Conservation (phyloP, 2,888 invertebrate genomes). For the Hymenopus coronatus region DNA sequence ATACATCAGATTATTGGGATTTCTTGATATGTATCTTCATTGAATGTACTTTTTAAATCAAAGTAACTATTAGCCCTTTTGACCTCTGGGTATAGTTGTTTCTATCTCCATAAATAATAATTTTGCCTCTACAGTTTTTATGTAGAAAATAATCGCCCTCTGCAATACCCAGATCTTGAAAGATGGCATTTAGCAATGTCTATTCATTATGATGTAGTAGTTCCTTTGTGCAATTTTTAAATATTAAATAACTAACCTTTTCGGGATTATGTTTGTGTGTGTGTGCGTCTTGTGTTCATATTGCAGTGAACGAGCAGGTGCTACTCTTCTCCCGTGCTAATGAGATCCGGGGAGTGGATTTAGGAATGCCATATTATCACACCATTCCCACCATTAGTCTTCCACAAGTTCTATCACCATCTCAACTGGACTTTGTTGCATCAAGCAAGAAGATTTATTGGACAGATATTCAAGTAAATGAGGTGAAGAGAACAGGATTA, state of each 20-base stretch:
- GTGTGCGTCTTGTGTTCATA: constrained; percentile 34
- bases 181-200: not conserved
- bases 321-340: constrained; percentile 71
- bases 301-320: constrained; percentile 69
- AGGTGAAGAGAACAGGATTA: constrained; percentile 67
- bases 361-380: constrained; percentile 70
- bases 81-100: too few species aligned
- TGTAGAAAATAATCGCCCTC: too few species aligned
- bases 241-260: constrained; percentile 12
- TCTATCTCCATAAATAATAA: too few species aligned
- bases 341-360: constrained; percentile 81
- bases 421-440: constrained; percentile 67
- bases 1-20: too few species aligned
- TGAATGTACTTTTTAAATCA: too few species aligned
- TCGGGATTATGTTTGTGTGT: constrained; percentile 32
- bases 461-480: constrained; percentile 72
- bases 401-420: constrained; percentile 67
- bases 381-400: constrained; percentile 78
- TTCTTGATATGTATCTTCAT: too few species aligned
- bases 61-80: too few species aligned
- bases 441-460: constrained; percentile 68
- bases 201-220: not conserved
- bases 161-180: too few species aligned
- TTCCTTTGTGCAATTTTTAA: not conserved
- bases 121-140: too few species aligned